Conservation (phyloP, 2,797 vertebrate species). For the Ptychadena robeensis region DNA sequence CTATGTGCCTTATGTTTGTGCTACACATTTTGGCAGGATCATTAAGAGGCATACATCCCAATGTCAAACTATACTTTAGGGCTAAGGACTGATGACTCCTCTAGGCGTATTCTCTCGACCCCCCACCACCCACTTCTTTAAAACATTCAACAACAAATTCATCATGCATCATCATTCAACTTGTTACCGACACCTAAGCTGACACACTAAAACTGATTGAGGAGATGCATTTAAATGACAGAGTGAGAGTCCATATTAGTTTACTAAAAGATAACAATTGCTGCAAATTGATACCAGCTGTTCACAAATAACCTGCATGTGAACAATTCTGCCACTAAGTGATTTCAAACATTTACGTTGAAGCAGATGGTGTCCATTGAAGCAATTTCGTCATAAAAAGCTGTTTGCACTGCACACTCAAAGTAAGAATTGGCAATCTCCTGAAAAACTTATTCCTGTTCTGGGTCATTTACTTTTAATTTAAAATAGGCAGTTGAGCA, state of each 20-base stretch:
- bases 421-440: constrained; percentile 19
- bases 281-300: constrained; percentile 66
- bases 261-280: constrained; percentile 41
- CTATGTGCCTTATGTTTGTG: background rate
- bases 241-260: constrained; percentile 2
- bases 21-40: too few species aligned
- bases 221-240: background rate
- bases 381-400: constrained; percentile 68
- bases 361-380: constrained; percentile 73
- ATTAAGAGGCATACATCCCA: background rate
- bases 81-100: background rate
- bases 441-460: constrained; percentile 17
- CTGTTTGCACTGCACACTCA: constrained; percentile 9
- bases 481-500: constrained; percentile 7
- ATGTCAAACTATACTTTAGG: background rate
- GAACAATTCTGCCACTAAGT: constrained; percentile 61
- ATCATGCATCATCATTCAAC: background rate
- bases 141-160: background rate
- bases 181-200: background rate
- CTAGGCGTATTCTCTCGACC: background rate
- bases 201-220: background rate
- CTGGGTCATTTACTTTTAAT: constrained; percentile 7
- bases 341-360: constrained; percentile 64
- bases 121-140: background rate
- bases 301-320: constrained; percentile 63